phyloP scores from a whole-genome alignment of 1,140 invertebrate genomes.

The Heliothis virescens region DNA sequence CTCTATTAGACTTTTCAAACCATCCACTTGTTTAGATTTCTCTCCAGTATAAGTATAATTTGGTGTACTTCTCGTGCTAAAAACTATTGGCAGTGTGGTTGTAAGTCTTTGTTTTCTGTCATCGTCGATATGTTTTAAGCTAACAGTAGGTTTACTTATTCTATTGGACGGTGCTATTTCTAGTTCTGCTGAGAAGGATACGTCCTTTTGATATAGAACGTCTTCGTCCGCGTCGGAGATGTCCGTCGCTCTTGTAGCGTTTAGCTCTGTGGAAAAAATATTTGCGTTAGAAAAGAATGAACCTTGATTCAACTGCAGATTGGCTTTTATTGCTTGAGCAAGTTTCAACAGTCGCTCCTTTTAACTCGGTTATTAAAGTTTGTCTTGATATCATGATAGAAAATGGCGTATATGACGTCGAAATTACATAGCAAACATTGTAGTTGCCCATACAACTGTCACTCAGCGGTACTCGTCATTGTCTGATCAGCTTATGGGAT shows the following conservation, averaged over 20 bases:
- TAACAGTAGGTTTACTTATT: conserved; percentile 75
- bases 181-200: conserved; percentile 92
- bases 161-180: conserved; percentile 85
- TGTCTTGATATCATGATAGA: no score
- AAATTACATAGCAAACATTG: no score
- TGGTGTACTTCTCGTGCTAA: conserved; percentile 54
- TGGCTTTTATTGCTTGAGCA: no score
- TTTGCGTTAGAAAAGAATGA: background rate
- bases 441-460: no score
- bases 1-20: conserved; percentile 79
- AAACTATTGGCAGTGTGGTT: conserved; percentile 61
- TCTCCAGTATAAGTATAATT: conserved; percentile 78
- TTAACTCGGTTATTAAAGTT: no score
- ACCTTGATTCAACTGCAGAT: no score
- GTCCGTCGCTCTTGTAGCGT: conserved; percentile 88
- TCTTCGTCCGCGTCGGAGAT: conserved; percentile 89
- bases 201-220: conserved; percentile 93
- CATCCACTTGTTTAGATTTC: conserved; percentile 77
- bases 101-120: conserved; percentile 57
- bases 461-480: no score
- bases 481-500: no score
- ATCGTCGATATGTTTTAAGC: conserved; percentile 74
- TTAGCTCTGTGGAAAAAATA: conserved; percentile 88
- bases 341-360: no score
- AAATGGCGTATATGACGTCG: no score